These are phyloP conservation scores for Burhinus bistriatus DNA, from an alignment of 2,113 vertebrate species.

Conservation along the genomic window DNA sequence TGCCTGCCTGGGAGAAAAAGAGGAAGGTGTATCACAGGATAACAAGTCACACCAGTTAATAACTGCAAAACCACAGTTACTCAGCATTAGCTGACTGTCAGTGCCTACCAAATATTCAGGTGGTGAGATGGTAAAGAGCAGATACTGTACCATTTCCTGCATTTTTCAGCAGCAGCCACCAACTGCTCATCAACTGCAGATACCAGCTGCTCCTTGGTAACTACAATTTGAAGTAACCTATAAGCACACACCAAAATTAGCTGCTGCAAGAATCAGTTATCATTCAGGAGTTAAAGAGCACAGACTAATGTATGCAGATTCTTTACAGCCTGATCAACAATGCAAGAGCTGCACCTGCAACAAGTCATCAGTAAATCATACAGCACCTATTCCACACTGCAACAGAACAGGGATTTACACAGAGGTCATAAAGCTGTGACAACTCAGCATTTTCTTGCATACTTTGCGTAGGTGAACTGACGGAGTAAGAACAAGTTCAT, in stretches of 20 bases:
- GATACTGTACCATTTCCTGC: background rate
- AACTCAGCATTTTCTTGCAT: background rate
- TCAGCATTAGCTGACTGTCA: background rate
- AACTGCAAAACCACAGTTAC: background rate
- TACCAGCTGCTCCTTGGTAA: background rate
- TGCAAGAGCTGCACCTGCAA: background rate
- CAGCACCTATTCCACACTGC: background rate
- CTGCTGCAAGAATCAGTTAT: background rate
- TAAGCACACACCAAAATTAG: background rate
- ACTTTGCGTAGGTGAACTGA: background rate
- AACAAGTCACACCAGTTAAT: background rate
- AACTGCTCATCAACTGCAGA: background rate
- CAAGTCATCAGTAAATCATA: background rate
- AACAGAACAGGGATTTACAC: background rate
- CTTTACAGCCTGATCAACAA: background rate
- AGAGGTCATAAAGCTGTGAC: background rate
- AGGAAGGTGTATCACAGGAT: background rate
- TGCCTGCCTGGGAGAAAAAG: background rate
- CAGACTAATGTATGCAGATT: background rate
- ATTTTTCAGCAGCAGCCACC: background rate
- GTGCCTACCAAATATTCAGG: background rate
- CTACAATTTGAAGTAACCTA: background rate
- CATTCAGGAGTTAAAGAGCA: background rate
- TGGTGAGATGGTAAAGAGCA: background rate
- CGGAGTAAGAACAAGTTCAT: background rate